Evolutionary conservation across 2,888 invertebrate genomes (phyloP).

Genomic region (Leucophenga maculata): DNA sequence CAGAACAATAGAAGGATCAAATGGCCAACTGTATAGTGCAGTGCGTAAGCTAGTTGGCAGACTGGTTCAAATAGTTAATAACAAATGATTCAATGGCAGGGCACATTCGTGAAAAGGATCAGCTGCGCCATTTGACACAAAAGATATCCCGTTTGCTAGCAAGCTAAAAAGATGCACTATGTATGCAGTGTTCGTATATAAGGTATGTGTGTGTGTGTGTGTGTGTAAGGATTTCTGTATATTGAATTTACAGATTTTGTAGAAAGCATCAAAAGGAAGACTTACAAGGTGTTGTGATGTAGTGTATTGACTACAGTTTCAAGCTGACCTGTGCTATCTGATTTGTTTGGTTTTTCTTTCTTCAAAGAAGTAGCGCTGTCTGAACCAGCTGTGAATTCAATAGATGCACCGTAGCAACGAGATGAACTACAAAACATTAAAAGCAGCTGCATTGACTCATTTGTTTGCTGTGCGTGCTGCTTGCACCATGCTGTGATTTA

Average conservation of each 20-base stretch:
- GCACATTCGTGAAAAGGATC: too few species aligned
- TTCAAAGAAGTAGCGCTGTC: too few species aligned
- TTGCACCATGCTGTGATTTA: background rate
- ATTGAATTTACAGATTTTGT: background rate
- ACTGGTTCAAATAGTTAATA: background rate
- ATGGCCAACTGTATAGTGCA: too few species aligned
- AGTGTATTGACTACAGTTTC: too few species aligned
- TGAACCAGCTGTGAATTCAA: background rate
- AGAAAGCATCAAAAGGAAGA: background rate
- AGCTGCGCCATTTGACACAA: background rate
- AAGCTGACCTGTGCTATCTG: too few species aligned
- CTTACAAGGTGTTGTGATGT: too few species aligned
- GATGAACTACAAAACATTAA: background rate
- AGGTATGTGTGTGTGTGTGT: background rate
- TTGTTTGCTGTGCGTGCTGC: background rate
- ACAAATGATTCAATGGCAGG: constrained; percentile 5
- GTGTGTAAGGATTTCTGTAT: background rate
- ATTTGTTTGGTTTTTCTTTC: too few species aligned
- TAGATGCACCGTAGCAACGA: background rate
- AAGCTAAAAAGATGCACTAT: background rate
- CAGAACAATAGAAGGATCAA: too few species aligned
- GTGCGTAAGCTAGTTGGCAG: too few species aligned
- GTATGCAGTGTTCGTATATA: background rate
- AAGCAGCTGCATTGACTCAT: background rate
- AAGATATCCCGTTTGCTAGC: background rate